Conservation (phyloP, 2,797 vertebrate genomes). For the Typhlichthys subterraneus region DNA sequence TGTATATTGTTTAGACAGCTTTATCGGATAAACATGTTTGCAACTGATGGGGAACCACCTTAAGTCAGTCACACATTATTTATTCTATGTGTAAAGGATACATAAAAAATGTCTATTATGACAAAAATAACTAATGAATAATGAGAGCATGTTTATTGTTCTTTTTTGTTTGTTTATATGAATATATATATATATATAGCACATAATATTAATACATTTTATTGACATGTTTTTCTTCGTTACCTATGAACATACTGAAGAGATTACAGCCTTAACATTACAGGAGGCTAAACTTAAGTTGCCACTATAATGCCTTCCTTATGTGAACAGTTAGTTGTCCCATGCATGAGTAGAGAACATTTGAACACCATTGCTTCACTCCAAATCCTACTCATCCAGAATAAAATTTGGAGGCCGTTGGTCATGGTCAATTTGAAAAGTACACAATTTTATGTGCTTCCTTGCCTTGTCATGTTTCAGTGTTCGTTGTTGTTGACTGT, state of each 20-base stretch:
- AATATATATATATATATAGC: constrained; percentile 33
- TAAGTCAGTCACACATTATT: too few species aligned
- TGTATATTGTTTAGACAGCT: too few species aligned
- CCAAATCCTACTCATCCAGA: constrained; percentile 49
- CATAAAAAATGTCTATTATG: too few species aligned
- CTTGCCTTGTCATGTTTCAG: constrained; percentile 33
- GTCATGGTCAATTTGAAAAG: constrained; percentile 48
- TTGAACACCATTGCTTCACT: constrained; percentile 20
- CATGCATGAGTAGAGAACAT: constrained; percentile 43
- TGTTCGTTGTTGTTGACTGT: constrained; percentile 48
- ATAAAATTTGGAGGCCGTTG: constrained; percentile 34
- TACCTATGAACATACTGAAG: constrained; percentile 42
- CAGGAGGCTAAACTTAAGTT: constrained; percentile 38
- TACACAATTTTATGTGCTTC: constrained; percentile 26
- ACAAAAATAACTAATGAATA: too few species aligned
- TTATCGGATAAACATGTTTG: too few species aligned
- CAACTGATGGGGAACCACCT: too few species aligned
- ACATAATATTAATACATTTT: background rate
- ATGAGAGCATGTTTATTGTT: too few species aligned
- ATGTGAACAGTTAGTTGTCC: constrained; percentile 26
- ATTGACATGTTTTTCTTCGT: constrained; percentile 12
- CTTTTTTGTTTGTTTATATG: too few species aligned
- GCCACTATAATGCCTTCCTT: constrained; percentile 50
- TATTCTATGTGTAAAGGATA: too few species aligned
- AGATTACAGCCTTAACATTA: constrained; percentile 46